Percentiles rank a stretch among this genome's conserved stretches.
These are phyloP conservation scores for Dromius quadrimaculatus DNA, from an alignment of 2,888 invertebrate species.

Conservation along the genomic window DNA sequence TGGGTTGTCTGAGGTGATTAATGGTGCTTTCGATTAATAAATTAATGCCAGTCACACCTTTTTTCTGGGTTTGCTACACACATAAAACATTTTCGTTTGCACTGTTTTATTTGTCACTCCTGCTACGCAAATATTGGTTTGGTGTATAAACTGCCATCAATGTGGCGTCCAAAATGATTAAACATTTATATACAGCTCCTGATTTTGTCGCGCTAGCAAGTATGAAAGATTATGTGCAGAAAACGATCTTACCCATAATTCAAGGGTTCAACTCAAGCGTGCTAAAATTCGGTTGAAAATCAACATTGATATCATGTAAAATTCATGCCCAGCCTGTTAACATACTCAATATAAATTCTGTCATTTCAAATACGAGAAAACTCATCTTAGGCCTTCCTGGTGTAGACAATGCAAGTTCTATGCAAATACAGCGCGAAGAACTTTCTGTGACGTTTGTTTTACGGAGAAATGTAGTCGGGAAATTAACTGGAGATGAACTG, in stretches of 20 bases:
- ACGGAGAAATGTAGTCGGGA: too few relatives aligned
- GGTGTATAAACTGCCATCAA: slow-evolving; percentile 10
- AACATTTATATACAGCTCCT: slow-evolving; percentile 33
- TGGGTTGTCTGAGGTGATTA: too few relatives aligned
- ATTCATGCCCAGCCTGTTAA: slow-evolving; percentile 41
- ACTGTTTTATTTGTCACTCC: not conserved
- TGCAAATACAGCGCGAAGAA: slow-evolving; percentile 24
- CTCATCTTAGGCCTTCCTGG: not conserved
- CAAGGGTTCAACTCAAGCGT: too few relatives aligned
- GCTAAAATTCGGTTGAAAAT: too few relatives aligned
- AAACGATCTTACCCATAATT: too few relatives aligned
- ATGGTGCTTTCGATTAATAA: too few relatives aligned
- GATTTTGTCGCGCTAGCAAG: too few relatives aligned
- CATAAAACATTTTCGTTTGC: too few relatives aligned
- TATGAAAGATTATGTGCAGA: slow-evolving; percentile 9
- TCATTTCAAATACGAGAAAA: slow-evolving; percentile 41
- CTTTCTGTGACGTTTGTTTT: slow-evolving; percentile 11
- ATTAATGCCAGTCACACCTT: too few relatives aligned
- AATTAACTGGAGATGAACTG: too few relatives aligned
- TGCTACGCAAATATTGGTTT: slow-evolving; percentile 24
- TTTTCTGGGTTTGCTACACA: too few relatives aligned
- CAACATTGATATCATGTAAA: slow-evolving; percentile 44
- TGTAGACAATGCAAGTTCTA: slow-evolving; percentile 39
- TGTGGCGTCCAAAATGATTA: slow-evolving; percentile 17
- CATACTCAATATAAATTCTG: slow-evolving; percentile 47